Conservation (phyloP, 1,140 invertebrate genomes). For the Rhyzopertha dominica region DNA sequence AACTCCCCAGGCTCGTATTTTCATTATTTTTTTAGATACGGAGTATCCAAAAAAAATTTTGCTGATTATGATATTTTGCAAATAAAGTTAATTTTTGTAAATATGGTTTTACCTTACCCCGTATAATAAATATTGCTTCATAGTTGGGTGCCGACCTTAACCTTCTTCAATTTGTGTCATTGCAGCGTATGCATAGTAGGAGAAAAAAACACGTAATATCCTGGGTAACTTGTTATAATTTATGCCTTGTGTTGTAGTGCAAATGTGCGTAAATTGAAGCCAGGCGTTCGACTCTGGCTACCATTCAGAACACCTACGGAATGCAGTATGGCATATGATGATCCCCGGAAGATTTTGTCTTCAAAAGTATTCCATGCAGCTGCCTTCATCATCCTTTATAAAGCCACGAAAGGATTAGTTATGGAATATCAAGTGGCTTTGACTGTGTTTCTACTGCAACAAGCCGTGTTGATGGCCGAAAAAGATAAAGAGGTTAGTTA, state of each 20-base stretch:
- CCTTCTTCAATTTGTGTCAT: too few species aligned
- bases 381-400: slow-evolving; percentile 77
- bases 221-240: too few species aligned
- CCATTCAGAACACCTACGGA: slow-evolving; percentile 70
- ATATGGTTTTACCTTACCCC: too few species aligned
- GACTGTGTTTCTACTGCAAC: slow-evolving; percentile 79
- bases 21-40: too few species aligned
- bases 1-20: too few species aligned
- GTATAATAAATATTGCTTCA: too few species aligned
- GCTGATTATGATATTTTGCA: too few species aligned
- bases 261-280: slow-evolving; percentile 60
- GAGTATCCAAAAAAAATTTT: too few species aligned
- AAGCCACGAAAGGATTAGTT: slow-evolving; percentile 71
- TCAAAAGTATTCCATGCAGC: slow-evolving; percentile 82
- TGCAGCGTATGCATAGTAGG: too few species aligned
- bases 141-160: too few species aligned
- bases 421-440: slow-evolving; percentile 82
- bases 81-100: too few species aligned
- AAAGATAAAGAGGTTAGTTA: slow-evolving; percentile 4
- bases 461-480: slow-evolving; percentile 60
- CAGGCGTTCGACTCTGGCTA: slow-evolving; percentile 68
- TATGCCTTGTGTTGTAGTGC: slow-evolving; percentile 47
- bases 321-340: slow-evolving; percentile 61
- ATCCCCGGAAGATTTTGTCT: slow-evolving; percentile 65
- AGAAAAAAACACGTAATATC: too few species aligned